Evolutionary conservation across 2,113 vertebrate genomes (phyloP), one percentile per base, ranked within the genome.

Genomic region (Galbula dea): DNA sequence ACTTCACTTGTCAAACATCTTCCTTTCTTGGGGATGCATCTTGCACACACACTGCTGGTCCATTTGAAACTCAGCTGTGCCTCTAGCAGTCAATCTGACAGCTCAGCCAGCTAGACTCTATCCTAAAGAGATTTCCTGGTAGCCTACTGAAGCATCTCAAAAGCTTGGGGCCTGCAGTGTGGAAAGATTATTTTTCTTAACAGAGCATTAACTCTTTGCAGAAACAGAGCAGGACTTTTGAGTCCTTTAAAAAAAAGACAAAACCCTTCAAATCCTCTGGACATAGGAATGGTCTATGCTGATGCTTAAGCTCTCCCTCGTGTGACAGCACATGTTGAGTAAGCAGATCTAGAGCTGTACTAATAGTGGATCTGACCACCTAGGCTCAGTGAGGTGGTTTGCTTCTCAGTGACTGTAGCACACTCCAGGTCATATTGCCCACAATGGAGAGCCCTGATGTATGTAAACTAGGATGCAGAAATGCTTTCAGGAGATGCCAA

Each of bases 51-150:
- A 2, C 76, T 63, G 52, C 86, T 95, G 0, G 36, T 71, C 92
- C 86, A 54, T 90, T 94, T 67, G 55, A 95, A 95, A 71, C 89
- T 94, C 82, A 6, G 52, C 89, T 93, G 82, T 4, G 15, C 67
- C 89, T 95, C 94, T 55, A 76, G 87, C 93, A 94, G 84, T 88
- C 91, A 87, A 58, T 89, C 79, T 95, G 95, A 94, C 96, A 96
- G 89, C 94, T 89, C 89, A 80, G 88, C 46, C 77, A 89, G 65
- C 45, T 68, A 87, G 68, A 55, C 27, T 91, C 32, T 51, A 21
- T 73, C 82, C 84, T 88, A 57, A 87, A 86, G 76, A 92, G 74
- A 83, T 80, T 96, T 94, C 68, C 87, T 78, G 76, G 55, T 66
- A 92, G 69, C 55, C 55, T 55, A 45, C 34, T 63, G 84, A 91